A percentile compares a stretch with the other conserved stretches of the same genome.
Conservation (phyloP, 1,140 invertebrate genomes). For the Drosophila repleta region DNA sequence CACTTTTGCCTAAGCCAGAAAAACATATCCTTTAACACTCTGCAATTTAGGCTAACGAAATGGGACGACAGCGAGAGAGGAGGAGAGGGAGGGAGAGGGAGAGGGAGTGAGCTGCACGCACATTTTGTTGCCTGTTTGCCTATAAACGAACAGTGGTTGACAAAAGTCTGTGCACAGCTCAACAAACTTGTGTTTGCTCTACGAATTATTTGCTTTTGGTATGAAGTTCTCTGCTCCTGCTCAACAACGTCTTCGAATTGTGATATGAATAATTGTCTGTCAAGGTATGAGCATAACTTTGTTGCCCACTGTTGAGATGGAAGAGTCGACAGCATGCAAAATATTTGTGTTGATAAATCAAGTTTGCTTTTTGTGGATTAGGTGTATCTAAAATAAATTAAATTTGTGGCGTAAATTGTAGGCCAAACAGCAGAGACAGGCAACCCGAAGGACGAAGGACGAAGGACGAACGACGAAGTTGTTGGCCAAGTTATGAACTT, state of each 20-base stretch:
- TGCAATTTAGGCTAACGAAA: slow-evolving; percentile 11
- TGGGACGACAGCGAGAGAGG: neutral
- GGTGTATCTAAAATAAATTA: slow-evolving; percentile 81
- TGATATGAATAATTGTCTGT: no score
- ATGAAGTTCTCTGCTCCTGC: no score
- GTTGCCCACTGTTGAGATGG: no score
- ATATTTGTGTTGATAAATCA: slow-evolving; percentile 82
- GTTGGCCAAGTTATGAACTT: slow-evolving; percentile 78
- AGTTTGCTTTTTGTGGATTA: slow-evolving; percentile 80
- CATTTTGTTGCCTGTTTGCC: neutral
- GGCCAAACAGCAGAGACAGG: slow-evolving; percentile 65
- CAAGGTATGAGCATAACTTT: no score
- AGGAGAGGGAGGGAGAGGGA: neutral
- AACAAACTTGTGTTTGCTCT: no score
- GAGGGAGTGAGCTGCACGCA: slow-evolving; percentile 32
- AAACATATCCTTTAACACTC: slow-evolving; percentile 37
- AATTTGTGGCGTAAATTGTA: slow-evolving; percentile 76
- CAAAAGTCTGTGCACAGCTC: no score
- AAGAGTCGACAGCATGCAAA: slow-evolving; percentile 50
- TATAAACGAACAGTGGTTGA: no score
- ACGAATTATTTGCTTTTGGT: no score
- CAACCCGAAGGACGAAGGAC: slow-evolving; percentile 14
- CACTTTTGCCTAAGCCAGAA: slow-evolving; percentile 26
- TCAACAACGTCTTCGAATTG: no score
- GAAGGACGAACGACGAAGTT: slow-evolving; percentile 38